Evolutionary conservation across 1,140 invertebrate species (phyloP).

Genomic region (Latrodectus geometricus): DNA sequence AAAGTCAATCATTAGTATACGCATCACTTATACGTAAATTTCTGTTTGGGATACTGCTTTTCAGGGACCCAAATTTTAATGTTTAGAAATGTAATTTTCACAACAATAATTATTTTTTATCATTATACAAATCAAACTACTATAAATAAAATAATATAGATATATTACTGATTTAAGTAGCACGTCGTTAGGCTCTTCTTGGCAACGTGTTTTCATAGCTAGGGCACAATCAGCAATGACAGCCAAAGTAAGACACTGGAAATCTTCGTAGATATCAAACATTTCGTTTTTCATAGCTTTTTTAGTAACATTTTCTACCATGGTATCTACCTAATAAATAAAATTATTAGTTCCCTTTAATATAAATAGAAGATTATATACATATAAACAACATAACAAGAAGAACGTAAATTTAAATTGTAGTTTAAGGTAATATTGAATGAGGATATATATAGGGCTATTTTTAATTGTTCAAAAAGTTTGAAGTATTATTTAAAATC

Average conservation of each 20-base stretch:
- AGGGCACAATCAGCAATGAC: constrained; percentile 72
- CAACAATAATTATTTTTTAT: not conserved
- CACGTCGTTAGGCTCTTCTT: constrained; percentile 69
- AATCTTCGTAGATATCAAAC: constrained; percentile 67
- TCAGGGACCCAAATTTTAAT: not conserved
- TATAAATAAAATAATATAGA: not conserved
- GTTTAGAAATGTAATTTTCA: not conserved
- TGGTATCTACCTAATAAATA: constrained; percentile 15
- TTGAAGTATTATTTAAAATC: too few species aligned
- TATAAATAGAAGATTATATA: too few species aligned
- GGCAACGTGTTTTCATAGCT: constrained; percentile 70
- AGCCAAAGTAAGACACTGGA: constrained; percentile 71
- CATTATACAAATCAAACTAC: not conserved
- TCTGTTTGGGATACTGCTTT: not conserved
- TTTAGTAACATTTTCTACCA: constrained; percentile 64
- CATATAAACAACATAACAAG: too few species aligned
- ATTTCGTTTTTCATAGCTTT: constrained; percentile 60
- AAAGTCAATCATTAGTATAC: not conserved
- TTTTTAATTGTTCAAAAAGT: too few species aligned
- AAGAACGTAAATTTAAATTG: too few species aligned
- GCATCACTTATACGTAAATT: not conserved
- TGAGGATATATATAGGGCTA: too few species aligned
- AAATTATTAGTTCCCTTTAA: not conserved
- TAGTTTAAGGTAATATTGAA: too few species aligned
- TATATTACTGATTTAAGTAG: not conserved